phyloP scores from a whole-genome alignment of 2,888 invertebrate genomes.

The Orchesella flavescens region DNA sequence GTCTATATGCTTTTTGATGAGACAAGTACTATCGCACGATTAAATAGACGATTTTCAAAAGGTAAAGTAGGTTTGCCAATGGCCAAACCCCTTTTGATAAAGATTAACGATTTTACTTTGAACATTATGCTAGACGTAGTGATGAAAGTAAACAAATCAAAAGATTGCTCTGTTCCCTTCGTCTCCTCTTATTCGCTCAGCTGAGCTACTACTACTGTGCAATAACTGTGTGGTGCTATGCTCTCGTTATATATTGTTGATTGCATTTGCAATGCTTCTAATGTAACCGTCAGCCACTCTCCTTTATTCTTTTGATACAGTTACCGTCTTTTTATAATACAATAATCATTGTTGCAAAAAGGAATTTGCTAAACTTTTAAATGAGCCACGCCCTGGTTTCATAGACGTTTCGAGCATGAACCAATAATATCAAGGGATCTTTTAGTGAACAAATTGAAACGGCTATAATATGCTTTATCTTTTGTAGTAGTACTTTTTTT shows the following conservation, averaged over 20 bases:
- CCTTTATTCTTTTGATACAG: neutral
- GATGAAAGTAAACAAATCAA: conserved; percentile 63
- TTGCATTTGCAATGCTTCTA: neutral
- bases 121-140: neutral
- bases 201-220: conserved; percentile 3
- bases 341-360: conserved; percentile 39
- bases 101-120: conserved; percentile 59
- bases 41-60: conserved; percentile 16
- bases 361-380: conserved; percentile 52
- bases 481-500: neutral
- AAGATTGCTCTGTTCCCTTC: conserved; percentile 43
- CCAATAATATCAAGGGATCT: conserved; percentile 40
- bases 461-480: neutral
- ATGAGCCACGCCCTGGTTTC: conserved; percentile 57
- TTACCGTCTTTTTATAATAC: neutral
- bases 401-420: conserved; percentile 46
- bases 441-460: neutral
- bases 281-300: neutral
- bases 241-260: neutral
- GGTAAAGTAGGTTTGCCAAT: conserved; percentile 39
- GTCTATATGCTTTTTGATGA: neutral
- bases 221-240: neutral
- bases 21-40: conserved; percentile 11
- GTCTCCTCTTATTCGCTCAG: conserved; percentile 51
- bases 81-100: conserved; percentile 62